Conservation (phyloP, 1,140 invertebrate species). For the Oreohelix idahoensis region DNA sequence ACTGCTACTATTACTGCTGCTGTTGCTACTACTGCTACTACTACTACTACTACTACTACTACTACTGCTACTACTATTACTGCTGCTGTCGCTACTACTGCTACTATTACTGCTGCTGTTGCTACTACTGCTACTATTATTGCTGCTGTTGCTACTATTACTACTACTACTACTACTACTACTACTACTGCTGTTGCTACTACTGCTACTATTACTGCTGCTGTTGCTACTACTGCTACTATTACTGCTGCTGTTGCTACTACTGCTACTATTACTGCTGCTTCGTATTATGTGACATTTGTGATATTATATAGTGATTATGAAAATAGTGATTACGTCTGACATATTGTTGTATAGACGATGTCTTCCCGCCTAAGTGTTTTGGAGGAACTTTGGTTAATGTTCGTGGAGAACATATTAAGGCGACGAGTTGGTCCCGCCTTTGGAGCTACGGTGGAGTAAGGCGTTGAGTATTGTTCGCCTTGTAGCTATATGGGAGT, state of each 20-base stretch:
- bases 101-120: background rate
- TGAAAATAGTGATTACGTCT: background rate
- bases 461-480: no score
- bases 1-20: background rate
- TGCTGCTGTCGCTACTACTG: background rate
- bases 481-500: no score
- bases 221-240: background rate
- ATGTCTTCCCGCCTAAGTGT: no score
- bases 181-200: constrained; percentile 11
- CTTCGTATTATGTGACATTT: background rate
- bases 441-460: no score
- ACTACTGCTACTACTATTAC: background rate
- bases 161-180: constrained; percentile 32
- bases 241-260: background rate
- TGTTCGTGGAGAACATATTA: no score
- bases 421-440: no score
- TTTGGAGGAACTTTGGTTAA: no score
- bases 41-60: background rate
- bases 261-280: background rate
- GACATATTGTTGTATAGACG: no score
- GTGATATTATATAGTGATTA: background rate
- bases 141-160: constrained; percentile 21
- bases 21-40: background rate
- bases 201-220: background rate
- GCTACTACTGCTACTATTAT: background rate